Evolutionary conservation across 1,140 invertebrate species (phyloP), one percentile per base, ranked within the genome.

Genomic region (Drosophila mojavensis): DNA sequence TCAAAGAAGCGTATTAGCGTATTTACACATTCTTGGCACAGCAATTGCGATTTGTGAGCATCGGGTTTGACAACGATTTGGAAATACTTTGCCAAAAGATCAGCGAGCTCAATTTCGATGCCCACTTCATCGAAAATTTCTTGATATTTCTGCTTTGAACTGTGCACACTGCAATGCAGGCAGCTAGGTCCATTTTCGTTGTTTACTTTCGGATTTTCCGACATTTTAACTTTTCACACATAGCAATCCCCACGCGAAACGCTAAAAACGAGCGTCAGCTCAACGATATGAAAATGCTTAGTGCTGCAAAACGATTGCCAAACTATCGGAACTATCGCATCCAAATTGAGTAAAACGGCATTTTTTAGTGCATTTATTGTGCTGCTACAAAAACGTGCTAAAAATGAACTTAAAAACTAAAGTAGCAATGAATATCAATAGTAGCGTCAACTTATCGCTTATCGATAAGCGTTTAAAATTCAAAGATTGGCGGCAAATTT

Each of bases 111-210:
- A 24, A 91, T 59, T 43, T 91, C 90, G n/a, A 75, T 36, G 24
- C 90, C 90, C 5, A 86, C 73, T 59, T 84, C 85, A 72, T 91
- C 86, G 41, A 85, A 91, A 48, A 91, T 90, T 33, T 89, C 78
- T 20, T 90, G 86, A 70, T 83, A 91, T 43, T 65, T 17, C 9
- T 67, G 79, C 45, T 91, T 82, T 55, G 74, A 45, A 79, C 62
- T 83, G 66, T 55, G 47, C 26, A 64, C 82, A 55, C 63, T 79
- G 59, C 85, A 90, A 81, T 90, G 81, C 81, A 90, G 78, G 70
- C 85, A 90, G 75, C 77, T 80, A 68, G 55, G 66, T 10, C 45
- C 41, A 26, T 28, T 65, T 47, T 64, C 47, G 11, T 17, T 17
- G 4, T 28, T 78, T 65, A 9, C 28, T 73, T 76, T 82, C 33